Base-by-base conservation (phyloP, 2,797 vertebrate genomes). In the Paratrypauchen microcephalus region DNA sequence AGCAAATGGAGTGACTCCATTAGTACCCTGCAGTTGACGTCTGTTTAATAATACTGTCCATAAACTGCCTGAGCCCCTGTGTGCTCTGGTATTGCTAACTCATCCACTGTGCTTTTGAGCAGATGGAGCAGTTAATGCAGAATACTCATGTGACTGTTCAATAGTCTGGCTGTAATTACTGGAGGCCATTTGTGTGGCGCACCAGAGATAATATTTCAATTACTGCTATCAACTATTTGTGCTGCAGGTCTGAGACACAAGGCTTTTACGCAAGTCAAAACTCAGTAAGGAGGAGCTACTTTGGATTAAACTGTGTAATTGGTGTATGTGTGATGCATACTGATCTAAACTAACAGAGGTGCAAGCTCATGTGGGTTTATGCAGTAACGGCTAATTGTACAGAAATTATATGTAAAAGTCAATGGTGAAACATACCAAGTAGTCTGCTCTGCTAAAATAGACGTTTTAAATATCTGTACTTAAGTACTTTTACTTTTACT, bases 151-250 rank as follows among this genome's bases (percentile, higher is more conserved):
- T 36, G 28, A 36, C 18, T 18, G 16, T 32, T 8, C 58, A 36
- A n/a, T 60, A 36, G 28, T 60, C 30, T 18, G 28, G 3, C 6
- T n/a, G 58, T 36, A 60, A 60, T 36, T 60, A 60, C 58, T 36
- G 19, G 30, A 6, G 28, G 58, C 30, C 58, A 19, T n/a, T 36
- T 36, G 58, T 30, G 58, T 60, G 28, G 19, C 11, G 58, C 58
- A 60, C 28, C 21, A 15, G 19, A 60, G 58, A 60, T 60, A 60
- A 60, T 60, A 36, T 60, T 60, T 60, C 30, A 60, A 36, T 60
- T 60, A 19, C 18, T 36, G 26, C 18, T 59, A 59, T 59, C 28
- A 30, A 28, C 15, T 6, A 59, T 59, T 59, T 19, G 19, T n/a
- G 28, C 30, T 32, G 30, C 18, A 60, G 18, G 58, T n/a, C 30